These are phyloP conservation scores for Lasaia peninsularis DNA, from an alignment of 1,140 invertebrate species.

Conservation along the genomic window DNA sequence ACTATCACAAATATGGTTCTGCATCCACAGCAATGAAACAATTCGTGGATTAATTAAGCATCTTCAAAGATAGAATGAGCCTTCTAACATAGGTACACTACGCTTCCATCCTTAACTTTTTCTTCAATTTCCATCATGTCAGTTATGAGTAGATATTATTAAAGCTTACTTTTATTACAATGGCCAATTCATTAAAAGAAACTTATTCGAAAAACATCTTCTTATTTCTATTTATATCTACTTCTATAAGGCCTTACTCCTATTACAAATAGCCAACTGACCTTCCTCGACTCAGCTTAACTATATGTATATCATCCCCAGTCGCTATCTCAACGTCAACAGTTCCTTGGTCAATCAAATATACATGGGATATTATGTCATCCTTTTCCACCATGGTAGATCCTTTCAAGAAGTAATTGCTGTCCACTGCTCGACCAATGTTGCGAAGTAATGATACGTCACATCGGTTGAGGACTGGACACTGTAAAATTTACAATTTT, in stretches of 20 bases:
- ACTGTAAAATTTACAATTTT: constrained; percentile 36
- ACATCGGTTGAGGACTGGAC: constrained; percentile 47
- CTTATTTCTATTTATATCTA: no score
- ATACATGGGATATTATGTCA: constrained; percentile 48
- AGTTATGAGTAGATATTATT: no score
- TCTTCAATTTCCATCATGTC: no score
- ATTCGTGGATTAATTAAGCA: no score
- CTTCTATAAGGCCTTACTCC: neutral
- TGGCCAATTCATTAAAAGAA: no score
- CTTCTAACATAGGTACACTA: no score
- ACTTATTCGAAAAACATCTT: no score
- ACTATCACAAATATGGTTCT: no score
- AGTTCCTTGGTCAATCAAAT: constrained; percentile 46
- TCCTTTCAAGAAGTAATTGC: constrained; percentile 43
- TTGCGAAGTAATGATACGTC: constrained; percentile 48
- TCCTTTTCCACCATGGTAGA: constrained; percentile 41
- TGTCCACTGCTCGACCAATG: constrained; percentile 45
- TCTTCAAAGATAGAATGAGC: no score
- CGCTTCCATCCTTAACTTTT: no score
- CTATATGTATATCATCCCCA: constrained; percentile 3
- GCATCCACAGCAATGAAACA: no score
- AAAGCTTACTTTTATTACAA: no score
- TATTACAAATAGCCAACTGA: constrained; percentile 15
- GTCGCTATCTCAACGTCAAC: constrained; percentile 30
- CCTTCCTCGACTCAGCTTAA: constrained; percentile 43